Evolutionary conservation across 2,797 vertebrate genomes (phyloP), one percentile per base, ranked within the genome.

Genomic region (Lophotriccus pileatus): DNA sequence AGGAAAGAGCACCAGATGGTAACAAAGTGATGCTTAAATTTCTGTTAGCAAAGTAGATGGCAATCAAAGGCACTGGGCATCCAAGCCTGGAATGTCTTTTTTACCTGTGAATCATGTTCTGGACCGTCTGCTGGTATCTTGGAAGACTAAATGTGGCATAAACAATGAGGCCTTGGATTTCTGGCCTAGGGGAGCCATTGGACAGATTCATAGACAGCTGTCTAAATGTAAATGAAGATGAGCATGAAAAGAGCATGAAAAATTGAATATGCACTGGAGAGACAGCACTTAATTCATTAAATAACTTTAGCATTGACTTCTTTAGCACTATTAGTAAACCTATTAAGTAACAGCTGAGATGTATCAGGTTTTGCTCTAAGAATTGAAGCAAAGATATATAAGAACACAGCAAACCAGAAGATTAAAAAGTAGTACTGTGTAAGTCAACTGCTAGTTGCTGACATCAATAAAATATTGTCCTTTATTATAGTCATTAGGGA

Each of bases 401-500:
- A 92, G 36, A 92, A 56, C 15, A 73, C 25, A 87, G 84, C 44
- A 87, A 86, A 76, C 32, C 34, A 73, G 43, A 80, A 91, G 50
- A 92, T 68, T 73, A 81, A 95, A 80, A 93, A 92, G 53, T 83
- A 87, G 50, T 70, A 69, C 84, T 41, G 28, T 11, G 6, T 76
- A 95, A 91, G 91, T 92, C 87, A 94, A 89, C 34, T 86, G 55
- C 55, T 88, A 89, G 89, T 88, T 91, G 74, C 85, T 90, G 91
- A 88, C 89, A 95, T 92, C 89, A 93, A 94, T 92, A 94, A 96
- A 96, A 93, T 84, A 93, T 76, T 95, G 87, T 95, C 87, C 80
- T 92, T 96, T 94, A 93, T 96, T 93, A 93, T 87, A 85, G 69
- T 91, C 87, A 96, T 93, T 96, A 97, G 91, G 56, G 85, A 94